Conservation (phyloP, 2,113 vertebrate genomes). For the Eulacestoma nigropectus region DNA sequence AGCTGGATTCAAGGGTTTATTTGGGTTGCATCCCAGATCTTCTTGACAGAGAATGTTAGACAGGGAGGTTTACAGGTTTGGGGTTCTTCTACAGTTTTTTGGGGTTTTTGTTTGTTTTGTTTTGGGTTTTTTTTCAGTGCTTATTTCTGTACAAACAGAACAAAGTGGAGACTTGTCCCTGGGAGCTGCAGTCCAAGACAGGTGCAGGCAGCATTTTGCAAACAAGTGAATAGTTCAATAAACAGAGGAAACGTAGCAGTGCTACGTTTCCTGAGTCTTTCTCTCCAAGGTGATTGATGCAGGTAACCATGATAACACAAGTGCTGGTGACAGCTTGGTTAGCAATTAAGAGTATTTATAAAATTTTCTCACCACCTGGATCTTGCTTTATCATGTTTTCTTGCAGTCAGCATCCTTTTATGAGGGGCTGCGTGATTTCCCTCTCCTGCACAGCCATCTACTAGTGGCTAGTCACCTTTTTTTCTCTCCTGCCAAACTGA, state of each 20-base stretch:
- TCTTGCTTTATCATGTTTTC: neutral
- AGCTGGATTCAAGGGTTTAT: neutral
- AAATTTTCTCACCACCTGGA: neutral
- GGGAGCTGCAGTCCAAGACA: neutral
- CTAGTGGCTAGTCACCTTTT: neutral
- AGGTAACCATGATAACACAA: neutral
- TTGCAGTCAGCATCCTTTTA: neutral
- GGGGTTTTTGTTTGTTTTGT: neutral
- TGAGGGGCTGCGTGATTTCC: neutral
- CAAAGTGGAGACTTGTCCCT: neutral
- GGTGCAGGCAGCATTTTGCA: neutral
- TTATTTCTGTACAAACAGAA: neutral
- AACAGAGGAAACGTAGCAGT: neutral
- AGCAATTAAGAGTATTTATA: neutral
- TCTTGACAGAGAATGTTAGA: fast-evolving
- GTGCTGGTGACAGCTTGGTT: neutral
- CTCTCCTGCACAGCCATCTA: neutral
- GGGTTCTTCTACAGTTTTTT: no score
- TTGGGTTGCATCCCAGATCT: neutral
- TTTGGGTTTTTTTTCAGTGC: neutral
- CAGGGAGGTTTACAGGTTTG: neutral
- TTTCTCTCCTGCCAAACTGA: neutral
- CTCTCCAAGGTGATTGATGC: neutral
- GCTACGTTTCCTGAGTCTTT: neutral
- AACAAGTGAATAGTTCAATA: neutral